Percentiles rank a stretch among this genome's conserved stretches.
Conservation (phyloP, 2,888 invertebrate species). For the Eilema griseolum region DNA sequence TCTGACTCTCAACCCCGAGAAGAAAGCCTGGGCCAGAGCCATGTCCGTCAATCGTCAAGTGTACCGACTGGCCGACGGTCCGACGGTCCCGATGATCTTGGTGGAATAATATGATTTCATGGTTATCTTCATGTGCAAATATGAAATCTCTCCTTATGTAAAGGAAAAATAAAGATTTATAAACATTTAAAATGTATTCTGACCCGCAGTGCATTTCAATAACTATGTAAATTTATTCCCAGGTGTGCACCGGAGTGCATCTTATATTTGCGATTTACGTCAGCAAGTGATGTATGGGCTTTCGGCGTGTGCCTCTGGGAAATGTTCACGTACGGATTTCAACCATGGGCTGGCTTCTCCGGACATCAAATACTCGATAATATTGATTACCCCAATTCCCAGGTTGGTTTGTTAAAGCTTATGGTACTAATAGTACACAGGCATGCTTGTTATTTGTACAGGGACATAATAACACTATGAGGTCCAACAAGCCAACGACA, state of each 20-base stretch:
- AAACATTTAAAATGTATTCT: background rate
- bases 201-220: background rate
- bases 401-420: conserved; percentile 71
- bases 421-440: no score
- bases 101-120: background rate
- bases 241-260: conserved; percentile 99
- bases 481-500: no score
- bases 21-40: background rate
- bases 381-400: conserved; percentile 96
- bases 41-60: background rate
- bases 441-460: no score
- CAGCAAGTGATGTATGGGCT: conserved; percentile 99
- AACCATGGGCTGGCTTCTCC: conserved; percentile 98
- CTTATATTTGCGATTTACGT: conserved; percentile 97
- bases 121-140: background rate
- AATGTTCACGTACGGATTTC: conserved; percentile 99
- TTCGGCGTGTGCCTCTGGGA: conserved; percentile 99
- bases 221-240: conserved; percentile 20
- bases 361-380: conserved; percentile 98
- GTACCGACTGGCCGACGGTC: background rate
- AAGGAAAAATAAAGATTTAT: background rate
- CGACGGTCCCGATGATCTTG: no score
- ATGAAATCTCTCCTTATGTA: background rate
- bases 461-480: no score
- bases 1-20: background rate